A percentile compares a stretch with the other conserved stretches of the same genome.
Conservation (phyloP, 2,797 vertebrate genomes). For the Aythya fuligula region DNA sequence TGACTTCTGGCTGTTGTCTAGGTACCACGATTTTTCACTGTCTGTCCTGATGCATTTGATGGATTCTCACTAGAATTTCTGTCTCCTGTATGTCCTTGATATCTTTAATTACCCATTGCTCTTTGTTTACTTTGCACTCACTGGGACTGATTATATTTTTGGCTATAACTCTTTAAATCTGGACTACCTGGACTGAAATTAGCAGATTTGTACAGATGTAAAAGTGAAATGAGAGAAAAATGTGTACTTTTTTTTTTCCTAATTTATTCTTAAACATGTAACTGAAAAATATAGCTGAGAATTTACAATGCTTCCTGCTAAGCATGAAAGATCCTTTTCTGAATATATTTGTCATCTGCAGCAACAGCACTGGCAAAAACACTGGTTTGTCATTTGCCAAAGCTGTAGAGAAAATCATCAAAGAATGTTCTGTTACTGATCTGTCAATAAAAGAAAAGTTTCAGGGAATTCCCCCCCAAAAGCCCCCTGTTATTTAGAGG, state of each 20-base stretch:
- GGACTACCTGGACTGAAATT: neutral
- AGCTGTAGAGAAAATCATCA: neutral
- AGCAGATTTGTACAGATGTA: neutral
- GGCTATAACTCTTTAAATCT: neutral
- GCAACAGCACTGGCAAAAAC: neutral
- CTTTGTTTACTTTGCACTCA: conserved; percentile 30
- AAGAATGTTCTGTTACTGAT: neutral
- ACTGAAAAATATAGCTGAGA: neutral
- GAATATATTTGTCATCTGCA: neutral
- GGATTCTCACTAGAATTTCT: conserved; percentile 24
- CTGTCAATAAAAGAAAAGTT: neutral
- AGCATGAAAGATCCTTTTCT: neutral
- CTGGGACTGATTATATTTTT: neutral
- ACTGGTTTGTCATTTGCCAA: neutral
- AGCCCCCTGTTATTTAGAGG: neutral
- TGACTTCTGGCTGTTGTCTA: conserved; percentile 8
- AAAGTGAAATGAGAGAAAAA: neutral
- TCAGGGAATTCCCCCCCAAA: neutral
- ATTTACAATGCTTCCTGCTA: neutral
- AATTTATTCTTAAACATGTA: neutral
- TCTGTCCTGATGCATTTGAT: conserved; percentile 21
- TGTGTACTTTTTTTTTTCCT: neutral
- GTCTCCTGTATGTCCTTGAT: conserved; percentile 41
- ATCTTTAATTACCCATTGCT: conserved; percentile 56
- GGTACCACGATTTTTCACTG: conserved; percentile 26